A percentile compares a stretch with the other conserved stretches of the same genome.
Conservation (phyloP, 2,888 invertebrate species). For the Tupiocoris notatus region DNA sequence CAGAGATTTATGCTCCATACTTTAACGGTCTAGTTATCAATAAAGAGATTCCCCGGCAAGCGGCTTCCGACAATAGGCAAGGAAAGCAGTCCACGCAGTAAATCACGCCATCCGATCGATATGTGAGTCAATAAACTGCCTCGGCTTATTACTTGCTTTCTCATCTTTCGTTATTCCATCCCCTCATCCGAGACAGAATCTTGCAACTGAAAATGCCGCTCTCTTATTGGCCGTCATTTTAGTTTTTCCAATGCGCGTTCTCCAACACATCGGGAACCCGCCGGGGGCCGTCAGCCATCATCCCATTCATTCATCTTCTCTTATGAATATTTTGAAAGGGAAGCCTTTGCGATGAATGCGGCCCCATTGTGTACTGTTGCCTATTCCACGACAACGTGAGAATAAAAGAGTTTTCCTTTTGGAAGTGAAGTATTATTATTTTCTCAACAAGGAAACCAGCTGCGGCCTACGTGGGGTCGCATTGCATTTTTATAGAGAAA, state of each 20-base stretch:
- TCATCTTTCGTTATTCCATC: background rate
- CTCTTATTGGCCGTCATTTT: background rate
- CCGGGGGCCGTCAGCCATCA: background rate
- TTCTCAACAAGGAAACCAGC: no score
- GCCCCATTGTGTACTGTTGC: background rate
- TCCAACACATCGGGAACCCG: background rate
- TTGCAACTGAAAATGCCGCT: background rate
- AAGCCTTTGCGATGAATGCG: background rate
- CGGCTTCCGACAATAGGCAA: slow-evolving; percentile 1
- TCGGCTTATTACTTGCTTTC: slow-evolving; percentile 27
- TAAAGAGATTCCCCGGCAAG: slow-evolving; percentile 20
- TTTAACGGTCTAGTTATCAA: slow-evolving; percentile 30
- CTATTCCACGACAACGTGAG: background rate
- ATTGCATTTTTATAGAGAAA: no score
- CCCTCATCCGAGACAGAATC: background rate
- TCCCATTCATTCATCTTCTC: background rate
- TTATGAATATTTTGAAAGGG: background rate
- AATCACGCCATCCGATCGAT: slow-evolving; percentile 24
- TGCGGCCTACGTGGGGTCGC: no score
- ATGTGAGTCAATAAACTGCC: slow-evolving; percentile 32
- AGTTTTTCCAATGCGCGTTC: background rate
- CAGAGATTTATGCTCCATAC: slow-evolving; percentile 33
- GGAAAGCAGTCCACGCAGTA: background rate
- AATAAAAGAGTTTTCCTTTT: no score
- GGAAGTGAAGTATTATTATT: no score